Evolutionary conservation across 2,888 invertebrate species (phyloP), one percentile per base, ranked within the genome.

Genomic region (Euphydryas editha): DNA sequence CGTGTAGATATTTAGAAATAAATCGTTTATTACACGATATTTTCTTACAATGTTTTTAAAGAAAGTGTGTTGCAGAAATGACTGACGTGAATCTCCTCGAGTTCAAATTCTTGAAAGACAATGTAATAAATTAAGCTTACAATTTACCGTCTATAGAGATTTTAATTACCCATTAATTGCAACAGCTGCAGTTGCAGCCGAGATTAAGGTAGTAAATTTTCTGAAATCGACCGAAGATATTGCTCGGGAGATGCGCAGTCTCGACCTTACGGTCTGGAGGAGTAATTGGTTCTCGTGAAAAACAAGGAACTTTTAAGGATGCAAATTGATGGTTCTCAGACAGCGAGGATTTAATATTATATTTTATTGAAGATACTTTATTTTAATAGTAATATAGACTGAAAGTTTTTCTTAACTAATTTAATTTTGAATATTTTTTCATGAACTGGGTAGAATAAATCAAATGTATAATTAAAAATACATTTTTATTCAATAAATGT

Each of bases 251-350:
- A 71, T 61, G 69, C 65, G 44, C 64, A 72, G 39, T 62, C 57
- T 37, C 62, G 69, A 64, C 69, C 79, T 79, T 78, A 75, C 79
- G 74, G 82, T 82, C 83, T 83, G 75, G 67, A 74, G 75, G 73
- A 68, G 76, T 79, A 76, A 82, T 82, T 65, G 62, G 20, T 30
- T 61, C 15, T 15, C 42, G 46, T 65, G 70, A 71, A 73, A 72
- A 65, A 72, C 56, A 66, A 62, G 66, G 65, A 63, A 67, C 49
- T 57, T 57, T 46, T 62, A 49, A 58, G 24, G 51, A 65, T 59
- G 70, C 62, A 65, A 65, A 70, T 65, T 65, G 59, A 62, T 58
- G 36, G 59, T 20, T 58, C 59, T 18, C 37, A 59, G 60, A 60
- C 56, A 36, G 37, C 46, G 60, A 51, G 47, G 24, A 51, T 24